Conservation (phyloP, 2,113 vertebrate genomes). For the Alligator mississippiensis region DNA sequence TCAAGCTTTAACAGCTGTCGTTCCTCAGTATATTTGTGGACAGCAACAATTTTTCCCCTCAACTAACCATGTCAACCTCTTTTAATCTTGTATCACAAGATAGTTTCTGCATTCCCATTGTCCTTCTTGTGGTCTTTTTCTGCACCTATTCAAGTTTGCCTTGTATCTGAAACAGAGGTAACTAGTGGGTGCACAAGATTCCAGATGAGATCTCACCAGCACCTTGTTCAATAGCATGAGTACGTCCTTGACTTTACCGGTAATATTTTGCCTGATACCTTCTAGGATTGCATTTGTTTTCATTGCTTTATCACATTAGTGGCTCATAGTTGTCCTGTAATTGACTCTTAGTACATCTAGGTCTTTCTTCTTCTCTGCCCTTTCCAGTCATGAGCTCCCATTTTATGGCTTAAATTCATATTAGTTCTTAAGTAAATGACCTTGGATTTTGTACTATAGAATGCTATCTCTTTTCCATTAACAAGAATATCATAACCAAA, state of each 20-base stretch:
- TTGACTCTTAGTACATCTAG: conserved; percentile 51
- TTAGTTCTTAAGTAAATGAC: conserved; percentile 75
- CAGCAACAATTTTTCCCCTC: too few species aligned
- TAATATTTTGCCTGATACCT: background rate
- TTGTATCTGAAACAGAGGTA: too few species aligned
- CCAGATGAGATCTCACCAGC: background rate
- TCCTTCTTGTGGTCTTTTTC: too few species aligned
- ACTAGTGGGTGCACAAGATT: too few species aligned
- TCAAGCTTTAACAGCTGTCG: too few species aligned
- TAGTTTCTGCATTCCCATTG: too few species aligned
- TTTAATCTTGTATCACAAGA: too few species aligned
- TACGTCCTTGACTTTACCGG: conserved; percentile 18
- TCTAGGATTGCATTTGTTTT: background rate
- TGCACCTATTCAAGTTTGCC: too few species aligned
- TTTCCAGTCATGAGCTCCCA: conserved; percentile 71
- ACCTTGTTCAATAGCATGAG: background rate
- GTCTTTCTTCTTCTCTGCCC: conserved; percentile 53
- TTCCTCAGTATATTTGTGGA: too few species aligned
- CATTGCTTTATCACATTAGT: background rate
- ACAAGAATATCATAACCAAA: too few species aligned
- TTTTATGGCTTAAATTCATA: conserved; percentile 71
- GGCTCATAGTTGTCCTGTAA: conserved; percentile 14
- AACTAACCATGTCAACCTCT: too few species aligned
- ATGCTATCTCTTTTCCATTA: conserved; percentile 74
- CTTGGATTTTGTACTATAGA: conserved; percentile 76